Evolutionary conservation across 2,888 invertebrate species (phyloP).

Genomic region (Protonemura montana): DNA sequence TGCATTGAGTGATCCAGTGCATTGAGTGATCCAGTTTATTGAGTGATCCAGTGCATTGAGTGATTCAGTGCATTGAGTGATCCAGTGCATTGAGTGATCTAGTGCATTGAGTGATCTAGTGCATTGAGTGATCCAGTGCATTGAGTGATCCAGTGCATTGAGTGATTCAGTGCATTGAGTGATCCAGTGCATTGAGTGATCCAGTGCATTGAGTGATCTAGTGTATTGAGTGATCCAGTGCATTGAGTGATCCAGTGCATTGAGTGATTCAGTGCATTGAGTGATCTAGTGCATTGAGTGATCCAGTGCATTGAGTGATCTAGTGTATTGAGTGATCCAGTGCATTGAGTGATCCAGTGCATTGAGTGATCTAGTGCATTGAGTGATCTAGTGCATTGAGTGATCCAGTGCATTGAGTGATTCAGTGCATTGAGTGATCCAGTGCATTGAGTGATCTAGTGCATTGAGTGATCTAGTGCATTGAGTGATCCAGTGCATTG

Average conservation of each 20-base stretch:
- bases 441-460: too few relatives aligned
- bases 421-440: background rate
- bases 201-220: too few relatives aligned
- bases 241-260: background rate
- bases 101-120: background rate
- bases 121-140: background rate
- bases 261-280: background rate
- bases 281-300: background rate
- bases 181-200: too few relatives aligned
- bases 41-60: background rate
- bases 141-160: background rate
- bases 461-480: background rate
- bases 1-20: background rate
- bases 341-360: background rate
- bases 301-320: too few relatives aligned
- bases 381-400: background rate
- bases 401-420: background rate
- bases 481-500: background rate
- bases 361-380: too few relatives aligned
- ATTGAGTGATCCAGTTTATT: background rate
- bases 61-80: background rate
- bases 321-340: too few relatives aligned
- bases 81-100: too few relatives aligned
- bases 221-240: background rate
- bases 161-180: background rate